Evolutionary conservation across 2,888 invertebrate genomes (phyloP), one percentile per base, ranked within the genome.

Genomic region (Melangyna quadrimaculata): DNA sequence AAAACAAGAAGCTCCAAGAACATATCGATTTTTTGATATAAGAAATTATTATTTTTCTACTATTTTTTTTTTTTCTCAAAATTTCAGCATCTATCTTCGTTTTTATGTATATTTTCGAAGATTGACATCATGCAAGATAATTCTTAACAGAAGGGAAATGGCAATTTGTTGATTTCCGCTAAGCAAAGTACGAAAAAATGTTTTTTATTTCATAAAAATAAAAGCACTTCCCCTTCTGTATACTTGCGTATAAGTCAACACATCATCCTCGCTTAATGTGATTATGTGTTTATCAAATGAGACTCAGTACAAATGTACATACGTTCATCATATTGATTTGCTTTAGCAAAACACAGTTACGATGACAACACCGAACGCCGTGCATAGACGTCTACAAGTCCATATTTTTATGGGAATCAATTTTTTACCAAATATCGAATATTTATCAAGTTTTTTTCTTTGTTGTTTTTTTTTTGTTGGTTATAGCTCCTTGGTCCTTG

Each of bases 381-480:
- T 45, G 7, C 22, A 22, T 12, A 22, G 22, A 14, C 24, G 40
- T 45, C 43, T 35, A 67, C 48, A 37, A 67, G 80, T 81, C 86
- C 86, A 86, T 86, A 86, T 81, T 86, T 86, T 86, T 86, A 86
- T 86, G 81, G 86, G 35, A 77, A 43, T 87, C 82, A 78, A 87
- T 87, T 87, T 87, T 87, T 87, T 87, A 87, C 61, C 51, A 80
- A 87, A 87, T 82, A 87, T 87, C 87, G 82, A 87, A 74, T 87
- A 87, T 87, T 87, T 87, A 87, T 87, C 87, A 87, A 82, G 71
- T 87, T 74, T 74, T 79, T 57, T 53, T 29, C 9, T 32, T 43
- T 43, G 53, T 43, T 12, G 14, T 45, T 40, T 45, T 32, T 19
- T 35, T 35, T 35, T 35, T 10, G 3, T 35, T 12, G 37, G 1